Percentiles rank a stretch among this genome's conserved stretches.
phyloP scores from a whole-genome alignment of 2,113 vertebrate genomes.

The Camelus dromedarius region DNA sequence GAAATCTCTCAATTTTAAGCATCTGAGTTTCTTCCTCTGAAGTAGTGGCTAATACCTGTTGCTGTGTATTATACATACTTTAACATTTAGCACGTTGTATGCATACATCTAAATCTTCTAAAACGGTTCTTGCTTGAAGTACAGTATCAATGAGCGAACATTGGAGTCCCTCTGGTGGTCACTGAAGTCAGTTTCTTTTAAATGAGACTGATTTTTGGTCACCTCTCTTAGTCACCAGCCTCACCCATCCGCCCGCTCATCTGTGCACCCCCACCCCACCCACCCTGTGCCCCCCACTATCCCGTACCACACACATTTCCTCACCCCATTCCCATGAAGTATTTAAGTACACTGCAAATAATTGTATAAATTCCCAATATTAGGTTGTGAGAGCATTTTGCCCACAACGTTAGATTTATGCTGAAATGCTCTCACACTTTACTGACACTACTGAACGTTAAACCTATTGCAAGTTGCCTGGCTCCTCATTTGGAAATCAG shows the following conservation, averaged over 20 bases:
- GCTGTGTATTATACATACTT: slow-evolving; percentile 54
- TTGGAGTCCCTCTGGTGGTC: slow-evolving; percentile 62
- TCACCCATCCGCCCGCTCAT: neutral
- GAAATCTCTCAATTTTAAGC: slow-evolving; percentile 45
- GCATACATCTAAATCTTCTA: slow-evolving; percentile 45
- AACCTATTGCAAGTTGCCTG: neutral
- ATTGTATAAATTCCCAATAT: neutral
- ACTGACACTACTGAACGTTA: neutral
- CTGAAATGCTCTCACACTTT: neutral
- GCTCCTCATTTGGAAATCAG: neutral
- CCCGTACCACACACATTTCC: neutral
- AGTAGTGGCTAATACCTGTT: slow-evolving; percentile 34
- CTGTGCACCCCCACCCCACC: neutral
- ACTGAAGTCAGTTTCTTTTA: neutral
- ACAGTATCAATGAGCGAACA: slow-evolving; percentile 24
- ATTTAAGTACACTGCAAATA: neutral
- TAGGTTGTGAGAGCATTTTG: neutral
- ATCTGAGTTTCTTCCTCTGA: slow-evolving; percentile 56
- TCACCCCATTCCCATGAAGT: neutral
- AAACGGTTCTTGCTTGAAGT: neutral
- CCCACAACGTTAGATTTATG: neutral
- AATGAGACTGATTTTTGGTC: neutral
- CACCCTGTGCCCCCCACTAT: too few relatives aligned
- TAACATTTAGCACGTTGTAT: neutral
- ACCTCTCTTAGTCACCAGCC: neutral